Evolutionary conservation across 2,888 invertebrate species (phyloP).

Genomic region (Encarsia formosa): DNA sequence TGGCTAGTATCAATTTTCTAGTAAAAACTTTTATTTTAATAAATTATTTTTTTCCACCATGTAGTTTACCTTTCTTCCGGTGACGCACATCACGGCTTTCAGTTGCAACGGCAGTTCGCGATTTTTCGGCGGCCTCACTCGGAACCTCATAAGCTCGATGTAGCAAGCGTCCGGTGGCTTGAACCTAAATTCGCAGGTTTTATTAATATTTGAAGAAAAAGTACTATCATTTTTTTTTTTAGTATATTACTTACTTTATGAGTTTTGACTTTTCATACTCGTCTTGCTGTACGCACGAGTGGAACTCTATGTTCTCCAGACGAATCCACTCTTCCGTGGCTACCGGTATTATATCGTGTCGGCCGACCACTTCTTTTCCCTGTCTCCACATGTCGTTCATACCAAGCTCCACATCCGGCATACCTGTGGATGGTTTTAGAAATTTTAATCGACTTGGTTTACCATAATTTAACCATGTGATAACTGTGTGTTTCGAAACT

Average conservation of each 20-base stretch:
- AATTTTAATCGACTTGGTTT: too few species aligned
- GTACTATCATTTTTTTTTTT: not conserved
- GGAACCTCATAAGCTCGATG: conserved; percentile 93
- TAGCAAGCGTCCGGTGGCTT: conserved; percentile 97
- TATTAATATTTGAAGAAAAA: not conserved
- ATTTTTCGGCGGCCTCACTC: conserved; percentile 91
- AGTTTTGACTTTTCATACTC: conserved; percentile 82
- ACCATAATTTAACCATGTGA: too few species aligned
- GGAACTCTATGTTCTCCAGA: conserved; percentile 90
- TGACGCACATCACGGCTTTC: conserved; percentile 83
- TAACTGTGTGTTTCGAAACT: too few species aligned
- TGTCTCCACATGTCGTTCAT: conserved; percentile 96
- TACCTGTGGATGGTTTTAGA: too few species aligned
- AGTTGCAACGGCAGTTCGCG: conserved; percentile 94
- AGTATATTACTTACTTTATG: conserved; percentile 72
- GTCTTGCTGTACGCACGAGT: conserved; percentile 86
- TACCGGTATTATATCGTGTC: conserved; percentile 98
- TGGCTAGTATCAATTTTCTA: too few species aligned
- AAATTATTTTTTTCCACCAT: too few species aligned
- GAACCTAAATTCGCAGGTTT: too few species aligned
- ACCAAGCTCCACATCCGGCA: conserved; percentile 95
- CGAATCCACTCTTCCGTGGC: conserved; percentile 99
- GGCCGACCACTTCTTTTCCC: conserved; percentile 97
- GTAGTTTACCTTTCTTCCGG: conserved; percentile 75
- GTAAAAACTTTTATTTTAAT: too few species aligned